Percentiles rank a stretch among this genome's conserved stretches.
These are phyloP conservation scores for Pterophyllum scalare DNA, from an alignment of 2,113 vertebrate genomes.

Conservation along the genomic window DNA sequence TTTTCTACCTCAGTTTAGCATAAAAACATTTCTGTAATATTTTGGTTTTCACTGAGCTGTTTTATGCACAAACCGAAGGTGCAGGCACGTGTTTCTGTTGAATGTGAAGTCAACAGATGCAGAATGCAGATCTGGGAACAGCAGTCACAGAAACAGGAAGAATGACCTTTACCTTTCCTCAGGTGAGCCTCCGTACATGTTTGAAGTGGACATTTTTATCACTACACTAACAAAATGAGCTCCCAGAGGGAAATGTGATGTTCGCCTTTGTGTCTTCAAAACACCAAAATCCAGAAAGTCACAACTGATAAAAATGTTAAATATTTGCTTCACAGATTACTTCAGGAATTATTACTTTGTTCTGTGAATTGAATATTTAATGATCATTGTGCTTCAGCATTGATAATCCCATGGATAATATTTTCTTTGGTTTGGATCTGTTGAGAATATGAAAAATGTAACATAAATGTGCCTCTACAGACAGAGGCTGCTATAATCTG, in stretches of 20 bases:
- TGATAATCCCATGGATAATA: neutral
- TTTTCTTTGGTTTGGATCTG: too few species aligned
- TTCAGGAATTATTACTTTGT: neutral
- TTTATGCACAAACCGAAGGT: neutral
- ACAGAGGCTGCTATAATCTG: neutral
- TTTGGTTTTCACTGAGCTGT: neutral
- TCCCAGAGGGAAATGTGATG: neutral
- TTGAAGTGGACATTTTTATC: neutral
- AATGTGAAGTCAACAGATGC: neutral
- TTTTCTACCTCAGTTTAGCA: neutral
- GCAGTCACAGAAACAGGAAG: fast-evolving
- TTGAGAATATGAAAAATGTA: too few species aligned
- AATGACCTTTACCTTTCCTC: neutral
- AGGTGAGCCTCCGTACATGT: neutral
- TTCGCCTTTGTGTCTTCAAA: fast-evolving
- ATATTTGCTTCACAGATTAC: neutral
- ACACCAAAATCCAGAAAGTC: neutral
- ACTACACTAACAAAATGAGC: neutral
- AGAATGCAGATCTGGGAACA: neutral
- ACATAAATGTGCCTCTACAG: neutral
- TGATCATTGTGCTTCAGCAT: fast-evolving
- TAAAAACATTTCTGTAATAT: neutral
- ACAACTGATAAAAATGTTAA: neutral
- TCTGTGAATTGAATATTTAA: neutral
- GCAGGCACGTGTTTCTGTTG: neutral